These are phyloP conservation scores for Platorchestia sp. DNA, from an alignment of 1,140 invertebrate species.

Conservation along the genomic window DNA sequence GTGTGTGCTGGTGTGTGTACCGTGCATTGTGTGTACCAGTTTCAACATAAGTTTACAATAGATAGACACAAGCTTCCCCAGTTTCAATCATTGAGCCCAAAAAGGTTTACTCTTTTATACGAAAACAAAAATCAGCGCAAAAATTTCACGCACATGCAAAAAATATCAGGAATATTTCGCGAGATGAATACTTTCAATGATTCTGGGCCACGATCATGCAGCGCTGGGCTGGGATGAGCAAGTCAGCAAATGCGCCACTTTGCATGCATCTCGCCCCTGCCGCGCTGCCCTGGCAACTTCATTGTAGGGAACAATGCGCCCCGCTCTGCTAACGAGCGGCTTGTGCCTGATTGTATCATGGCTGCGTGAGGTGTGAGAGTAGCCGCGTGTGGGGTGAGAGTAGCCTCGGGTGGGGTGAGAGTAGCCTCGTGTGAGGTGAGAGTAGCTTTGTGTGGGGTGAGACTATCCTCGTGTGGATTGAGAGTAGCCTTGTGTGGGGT, in stretches of 20 bases:
- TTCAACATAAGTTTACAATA: neutral
- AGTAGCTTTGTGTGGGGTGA: no score
- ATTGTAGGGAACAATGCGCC: neutral
- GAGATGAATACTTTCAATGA: neutral
- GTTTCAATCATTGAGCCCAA: neutral
- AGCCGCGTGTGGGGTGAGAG: no score
- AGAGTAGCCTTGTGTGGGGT: no score
- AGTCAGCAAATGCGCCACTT: neutral
- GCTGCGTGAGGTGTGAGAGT: neutral
- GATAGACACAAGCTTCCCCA: neutral
- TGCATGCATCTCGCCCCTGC: neutral
- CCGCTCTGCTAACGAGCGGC: neutral
- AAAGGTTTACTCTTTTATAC: neutral
- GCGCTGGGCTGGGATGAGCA: neutral
- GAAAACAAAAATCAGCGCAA: neutral
- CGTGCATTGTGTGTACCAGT: no score
- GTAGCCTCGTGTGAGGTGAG: no score
- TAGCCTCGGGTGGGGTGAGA: no score
- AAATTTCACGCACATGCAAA: neutral
- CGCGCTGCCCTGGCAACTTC: neutral
- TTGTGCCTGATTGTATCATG: neutral
- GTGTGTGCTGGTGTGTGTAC: no score
- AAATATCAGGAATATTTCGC: neutral
- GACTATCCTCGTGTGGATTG: no score
- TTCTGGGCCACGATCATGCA: neutral